These are phyloP conservation scores for Bothrops jararaca DNA, from an alignment of 2,113 vertebrate species.

Conservation along the genomic window DNA sequence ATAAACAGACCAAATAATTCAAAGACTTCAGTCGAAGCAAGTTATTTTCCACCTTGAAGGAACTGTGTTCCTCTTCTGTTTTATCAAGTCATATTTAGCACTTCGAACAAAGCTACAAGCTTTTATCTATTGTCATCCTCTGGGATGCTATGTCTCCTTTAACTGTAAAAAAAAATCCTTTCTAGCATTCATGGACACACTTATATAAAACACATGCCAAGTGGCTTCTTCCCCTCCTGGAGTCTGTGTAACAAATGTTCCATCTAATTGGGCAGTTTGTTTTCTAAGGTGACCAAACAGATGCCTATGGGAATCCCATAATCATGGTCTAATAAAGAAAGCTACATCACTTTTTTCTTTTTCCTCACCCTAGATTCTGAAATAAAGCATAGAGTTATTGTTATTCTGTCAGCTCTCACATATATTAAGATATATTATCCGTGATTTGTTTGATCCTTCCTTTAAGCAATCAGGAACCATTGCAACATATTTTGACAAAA, in stretches of 20 bases:
- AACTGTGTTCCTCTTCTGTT: constrained; percentile 7
- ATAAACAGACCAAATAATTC: neutral
- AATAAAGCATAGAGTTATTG: neutral
- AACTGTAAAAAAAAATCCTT: neutral
- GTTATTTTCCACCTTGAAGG: neutral
- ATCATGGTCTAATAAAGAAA: neutral
- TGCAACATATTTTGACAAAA: neutral
- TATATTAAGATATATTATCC: neutral
- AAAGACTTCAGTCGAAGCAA: constrained; percentile 10
- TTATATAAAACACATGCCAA: neutral
- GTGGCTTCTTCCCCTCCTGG: neutral
- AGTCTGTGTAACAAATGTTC: neutral
- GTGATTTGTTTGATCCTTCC: neutral
- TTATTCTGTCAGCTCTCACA: neutral
- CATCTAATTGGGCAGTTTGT: neutral
- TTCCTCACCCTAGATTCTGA: neutral
- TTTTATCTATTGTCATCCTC: neutral
- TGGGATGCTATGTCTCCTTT: constrained; percentile 5
- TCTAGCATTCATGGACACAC: neutral
- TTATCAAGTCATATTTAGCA: neutral
- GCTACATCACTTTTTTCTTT: neutral
- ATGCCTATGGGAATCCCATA: neutral
- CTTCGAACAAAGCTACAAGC: neutral
- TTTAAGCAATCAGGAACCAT: neutral
- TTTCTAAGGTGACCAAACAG: neutral